Base-by-base conservation (phyloP, 2,113 vertebrate genomes). In the Etheostoma cragini region DNA sequence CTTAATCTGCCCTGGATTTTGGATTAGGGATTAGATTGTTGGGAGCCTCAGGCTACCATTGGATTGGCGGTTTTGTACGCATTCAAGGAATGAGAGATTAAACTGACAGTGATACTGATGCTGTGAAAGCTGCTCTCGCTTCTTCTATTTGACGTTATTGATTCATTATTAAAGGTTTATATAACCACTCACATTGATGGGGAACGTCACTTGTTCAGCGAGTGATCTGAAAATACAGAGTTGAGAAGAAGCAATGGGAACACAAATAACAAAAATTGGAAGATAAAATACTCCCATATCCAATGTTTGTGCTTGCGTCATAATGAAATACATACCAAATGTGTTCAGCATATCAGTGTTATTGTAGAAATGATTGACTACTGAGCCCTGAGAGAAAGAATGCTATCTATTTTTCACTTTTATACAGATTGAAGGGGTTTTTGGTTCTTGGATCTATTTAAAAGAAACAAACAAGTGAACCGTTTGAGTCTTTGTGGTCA, bases 21-120 rank as follows among this genome's bases (percentile, higher is more conserved):
- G 93, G 93, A 94, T 92, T 92, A 92, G 76, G 79, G 93, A 93
- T 93, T 92, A 91, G 67, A 87, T 54, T 65, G 65, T 58, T 73
- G 53, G 49, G 67, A 85, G 61, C 73, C 52, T 79, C 42, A 50
- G 52, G 79, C 73, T 61, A 69, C 47, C 71, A 84, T 63, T 76
- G 79, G 78, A 82, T 67, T 58, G 69, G 64, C 47, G 72, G 71
- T 83, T 76, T 76, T 73, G 62, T 77, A 79, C 6, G 85, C 86
- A 84, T 89, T 89, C 87, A 88, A 91, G 87, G 82, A 92, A 92
- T 6, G 42, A 22, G 73, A 83, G 87, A 91, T 91, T 91, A 88
- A 82, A 82, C 17, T 82, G 80, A 85, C 81, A 88, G 80, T 21
- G 85, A 90, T 89, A 91, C 73, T 63, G 77, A 85, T 73, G 38